These are phyloP conservation scores for Trichomycterus rosablanca DNA, from an alignment of 2,113 vertebrate species.

Conservation along the genomic window DNA sequence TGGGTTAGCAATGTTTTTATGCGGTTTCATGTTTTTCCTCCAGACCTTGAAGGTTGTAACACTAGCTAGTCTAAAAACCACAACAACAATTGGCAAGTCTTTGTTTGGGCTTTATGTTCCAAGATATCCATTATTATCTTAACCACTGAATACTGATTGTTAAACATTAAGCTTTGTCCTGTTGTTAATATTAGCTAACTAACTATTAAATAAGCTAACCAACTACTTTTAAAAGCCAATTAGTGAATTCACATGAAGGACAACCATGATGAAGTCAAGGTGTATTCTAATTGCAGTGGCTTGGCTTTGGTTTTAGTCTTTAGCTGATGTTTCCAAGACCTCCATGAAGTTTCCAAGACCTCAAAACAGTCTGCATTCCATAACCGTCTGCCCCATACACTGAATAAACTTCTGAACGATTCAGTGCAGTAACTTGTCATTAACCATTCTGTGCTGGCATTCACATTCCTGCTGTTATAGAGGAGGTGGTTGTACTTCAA, in stretches of 20 bases:
- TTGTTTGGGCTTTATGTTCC: neutral
- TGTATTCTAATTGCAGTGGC: neutral
- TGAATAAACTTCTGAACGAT: too few species aligned
- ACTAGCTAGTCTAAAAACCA: neutral
- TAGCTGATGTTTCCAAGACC: neutral
- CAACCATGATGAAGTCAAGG: neutral
- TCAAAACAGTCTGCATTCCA: neutral
- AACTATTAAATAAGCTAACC: neutral
- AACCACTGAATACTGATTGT: too few species aligned
- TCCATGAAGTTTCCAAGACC: neutral
- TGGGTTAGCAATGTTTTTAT: slow-evolving; percentile 1
- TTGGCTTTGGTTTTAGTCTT: neutral
- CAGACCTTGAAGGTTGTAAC: slow-evolving; percentile 1
- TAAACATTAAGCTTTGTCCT: neutral
- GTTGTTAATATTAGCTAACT: neutral
- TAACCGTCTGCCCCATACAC: neutral
- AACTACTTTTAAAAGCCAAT: neutral
- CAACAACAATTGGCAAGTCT: neutral
- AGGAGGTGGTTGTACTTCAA: too few species aligned
- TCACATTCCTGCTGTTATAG: too few species aligned
- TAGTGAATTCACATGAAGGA: neutral
- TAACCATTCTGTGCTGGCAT: too few species aligned
- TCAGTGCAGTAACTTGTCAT: too few species aligned
- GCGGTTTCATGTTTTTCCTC: slow-evolving; percentile 8
- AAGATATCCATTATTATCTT: neutral